phyloP scores from a whole-genome alignment of 2,113 vertebrate species.

The Prinia subflava region DNA sequence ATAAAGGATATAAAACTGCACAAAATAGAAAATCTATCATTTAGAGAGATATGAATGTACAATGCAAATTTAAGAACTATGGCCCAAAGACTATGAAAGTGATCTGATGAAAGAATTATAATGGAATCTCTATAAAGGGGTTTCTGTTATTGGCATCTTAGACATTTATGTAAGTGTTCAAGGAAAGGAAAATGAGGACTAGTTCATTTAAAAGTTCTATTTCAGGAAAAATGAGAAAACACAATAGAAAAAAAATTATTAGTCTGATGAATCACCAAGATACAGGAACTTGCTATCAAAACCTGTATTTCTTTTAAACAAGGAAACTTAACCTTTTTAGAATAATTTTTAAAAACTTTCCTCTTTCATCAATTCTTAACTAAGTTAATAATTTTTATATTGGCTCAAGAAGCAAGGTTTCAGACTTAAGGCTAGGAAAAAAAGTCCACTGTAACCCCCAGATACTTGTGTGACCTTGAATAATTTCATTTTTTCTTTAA shows the following conservation, averaged over 20 bases:
- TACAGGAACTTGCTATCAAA: background rate
- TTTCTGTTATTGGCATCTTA: background rate
- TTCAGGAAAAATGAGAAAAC: background rate
- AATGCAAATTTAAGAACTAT: background rate
- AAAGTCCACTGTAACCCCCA: background rate
- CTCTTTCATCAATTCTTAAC: background rate
- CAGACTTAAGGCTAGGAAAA: background rate
- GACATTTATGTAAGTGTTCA: background rate
- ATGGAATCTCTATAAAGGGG: background rate
- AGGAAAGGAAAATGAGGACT: background rate
- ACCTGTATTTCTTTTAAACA: background rate
- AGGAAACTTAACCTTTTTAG: background rate
- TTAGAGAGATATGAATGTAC: background rate
- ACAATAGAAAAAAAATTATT: background rate
- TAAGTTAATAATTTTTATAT: background rate
- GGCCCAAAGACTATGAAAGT: background rate
- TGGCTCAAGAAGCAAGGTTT: background rate
- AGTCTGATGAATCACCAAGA: background rate
- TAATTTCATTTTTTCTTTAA: background rate
- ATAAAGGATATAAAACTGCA: background rate
- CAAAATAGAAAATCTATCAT: background rate
- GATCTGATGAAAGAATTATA: background rate
- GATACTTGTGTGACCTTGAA: background rate
- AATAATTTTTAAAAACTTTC: background rate
- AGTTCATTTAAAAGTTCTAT: background rate